Evolutionary conservation across 2,797 vertebrate genomes (phyloP), one percentile per base, ranked within the genome.

Genomic region (Sarcophilus harrisii): DNA sequence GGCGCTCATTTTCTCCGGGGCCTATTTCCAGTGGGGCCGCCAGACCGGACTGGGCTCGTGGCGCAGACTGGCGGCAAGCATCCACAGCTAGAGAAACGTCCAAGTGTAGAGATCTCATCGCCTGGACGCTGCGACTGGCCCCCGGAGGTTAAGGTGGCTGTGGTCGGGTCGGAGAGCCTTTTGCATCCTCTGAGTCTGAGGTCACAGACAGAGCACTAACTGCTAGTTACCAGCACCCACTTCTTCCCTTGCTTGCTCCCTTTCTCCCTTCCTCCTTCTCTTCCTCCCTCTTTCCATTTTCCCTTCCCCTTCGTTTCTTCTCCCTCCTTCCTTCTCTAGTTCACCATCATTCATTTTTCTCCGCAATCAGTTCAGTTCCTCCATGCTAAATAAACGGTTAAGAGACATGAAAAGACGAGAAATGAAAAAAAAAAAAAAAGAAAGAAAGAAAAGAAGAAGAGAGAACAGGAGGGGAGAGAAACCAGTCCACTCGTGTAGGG

Each of bases 391-490:
- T 24, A 81, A 81, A 81, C 16, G 16, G n/a, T 24, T 21, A 73
- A 73, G 5, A 73, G 66, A 73, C 38, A 73, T 16, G 18, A 1
- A 66, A 73, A 18, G n/a, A 73, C 1, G 16, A 73, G n/a, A 38
- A 73, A 38, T 24, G 16, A 21, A 3, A 49, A 49, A 49, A 38
- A n/a, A n/a, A 38, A 38, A 38, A n/a, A n/a, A n/a, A n/a, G n/a
- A n/a, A n/a, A n/a, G n/a, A n/a, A n/a, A n/a, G 16, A 6, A 21
- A 11, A n/a, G 0, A n/a, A 0, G 6, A 3, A 45, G 73, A 27
- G 32, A 66, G 14, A 3, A 2, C 29, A 38, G 62, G n/a, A 9
- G n/a, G 38, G n/a, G 38, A 81, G 38, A 81, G 73, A 10, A 45
- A 0, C 73, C 38, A 27, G 38, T 38, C 10, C 38, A 45, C 38